Evolutionary conservation across 2,797 vertebrate species (phyloP).

Genomic region (Phrynocephalus guinanensis): DNA sequence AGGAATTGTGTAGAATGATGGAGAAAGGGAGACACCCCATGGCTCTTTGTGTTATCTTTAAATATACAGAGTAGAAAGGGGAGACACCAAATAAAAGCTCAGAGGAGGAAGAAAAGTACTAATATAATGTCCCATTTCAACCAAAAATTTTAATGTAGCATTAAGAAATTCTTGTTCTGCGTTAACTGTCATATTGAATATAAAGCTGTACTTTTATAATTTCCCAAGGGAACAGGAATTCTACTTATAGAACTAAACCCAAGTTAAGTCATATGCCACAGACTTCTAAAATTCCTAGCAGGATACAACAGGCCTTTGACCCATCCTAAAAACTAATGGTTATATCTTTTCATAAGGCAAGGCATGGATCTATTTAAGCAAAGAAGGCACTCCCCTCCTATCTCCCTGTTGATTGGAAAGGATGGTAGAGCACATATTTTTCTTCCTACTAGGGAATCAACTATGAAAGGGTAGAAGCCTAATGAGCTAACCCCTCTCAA

Average conservation of each 20-base stretch:
- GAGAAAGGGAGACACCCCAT: slow-evolving; percentile 72
- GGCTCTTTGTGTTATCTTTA: slow-evolving; percentile 53
- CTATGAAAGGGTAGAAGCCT: too few species aligned
- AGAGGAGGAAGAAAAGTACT: background rate
- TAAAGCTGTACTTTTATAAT: background rate
- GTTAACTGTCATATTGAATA: background rate
- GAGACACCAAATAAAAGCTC: background rate
- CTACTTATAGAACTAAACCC: background rate
- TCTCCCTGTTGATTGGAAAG: too few species aligned
- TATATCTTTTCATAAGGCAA: too few species aligned
- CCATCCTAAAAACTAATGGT: background rate
- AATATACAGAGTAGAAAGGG: background rate
- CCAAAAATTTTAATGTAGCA: background rate
- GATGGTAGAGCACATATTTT: too few species aligned
- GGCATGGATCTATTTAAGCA: too few species aligned
- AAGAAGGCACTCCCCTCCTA: too few species aligned
- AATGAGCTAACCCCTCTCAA: too few species aligned
- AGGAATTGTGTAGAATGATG: slow-evolving; percentile 29
- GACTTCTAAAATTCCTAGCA: background rate
- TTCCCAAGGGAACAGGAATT: background rate
- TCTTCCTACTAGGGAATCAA: too few species aligned
- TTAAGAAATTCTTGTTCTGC: background rate
- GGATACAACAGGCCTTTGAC: background rate
- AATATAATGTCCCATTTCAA: background rate
- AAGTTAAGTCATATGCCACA: background rate